phyloP scores from a whole-genome alignment of 2,797 vertebrate genomes.

The Aulostomus chinensis region DNA sequence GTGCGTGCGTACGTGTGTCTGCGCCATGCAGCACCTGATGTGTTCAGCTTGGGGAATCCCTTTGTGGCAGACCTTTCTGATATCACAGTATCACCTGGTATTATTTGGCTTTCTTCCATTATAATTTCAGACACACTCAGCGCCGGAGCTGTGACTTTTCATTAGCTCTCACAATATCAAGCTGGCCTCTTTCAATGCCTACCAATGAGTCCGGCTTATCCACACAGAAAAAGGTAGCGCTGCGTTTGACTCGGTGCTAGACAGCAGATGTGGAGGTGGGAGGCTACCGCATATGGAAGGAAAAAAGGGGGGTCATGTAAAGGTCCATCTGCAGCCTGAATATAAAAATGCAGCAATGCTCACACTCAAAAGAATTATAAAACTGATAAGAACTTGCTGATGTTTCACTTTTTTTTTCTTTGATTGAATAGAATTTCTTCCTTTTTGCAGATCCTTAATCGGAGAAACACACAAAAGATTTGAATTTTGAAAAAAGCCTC shows the following conservation, averaged over 20 bases:
- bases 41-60: slow-evolving; percentile 16
- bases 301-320: slow-evolving; percentile 2
- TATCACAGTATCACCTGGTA: slow-evolving; percentile 13
- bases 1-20: no score
- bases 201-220: slow-evolving; percentile 28
- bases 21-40: not conserved
- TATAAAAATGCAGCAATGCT: not conserved
- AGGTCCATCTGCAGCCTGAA: not conserved
- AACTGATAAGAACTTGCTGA: not conserved
- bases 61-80: slow-evolving; percentile 8
- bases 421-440: no score
- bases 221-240: slow-evolving; percentile 11
- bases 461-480: no score
- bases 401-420: not conserved
- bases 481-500: no score
- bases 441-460: no score
- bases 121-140: slow-evolving; percentile 31
- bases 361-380: not conserved
- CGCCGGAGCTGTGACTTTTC: slow-evolving; percentile 27
- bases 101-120: slow-evolving; percentile 28
- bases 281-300: not conserved
- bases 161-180: slow-evolving; percentile 45
- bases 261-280: not conserved
- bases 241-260: slow-evolving; percentile 16
- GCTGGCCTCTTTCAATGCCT: slow-evolving; percentile 26